phyloP scores from a whole-genome alignment of 2,797 vertebrate species.

The Amniataba percoides region DNA sequence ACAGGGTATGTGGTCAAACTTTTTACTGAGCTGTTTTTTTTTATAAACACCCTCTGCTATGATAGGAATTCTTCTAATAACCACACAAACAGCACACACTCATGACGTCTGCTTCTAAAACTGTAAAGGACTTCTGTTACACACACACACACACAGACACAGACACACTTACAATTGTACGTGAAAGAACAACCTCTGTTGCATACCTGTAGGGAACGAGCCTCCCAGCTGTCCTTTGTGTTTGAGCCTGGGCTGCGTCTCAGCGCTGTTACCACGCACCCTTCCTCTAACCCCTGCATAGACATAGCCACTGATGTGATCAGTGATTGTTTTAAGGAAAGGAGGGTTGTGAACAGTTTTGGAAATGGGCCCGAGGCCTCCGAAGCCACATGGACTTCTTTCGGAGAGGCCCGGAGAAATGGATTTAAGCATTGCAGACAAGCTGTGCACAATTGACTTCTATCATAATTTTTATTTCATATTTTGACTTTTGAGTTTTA shows the following conservation, averaged over 20 bases:
- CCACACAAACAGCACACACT: slow-evolving; percentile 46
- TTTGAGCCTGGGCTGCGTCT: slow-evolving; percentile 59
- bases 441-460: slow-evolving; percentile 88
- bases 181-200: slow-evolving; percentile 61
- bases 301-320: slow-evolving; percentile 56
- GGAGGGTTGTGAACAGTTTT: slow-evolving; percentile 38
- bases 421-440: slow-evolving; percentile 68
- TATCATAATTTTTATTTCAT: slow-evolving; percentile 83
- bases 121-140: slow-evolving; percentile 71
- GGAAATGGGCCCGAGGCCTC: slow-evolving; percentile 36
- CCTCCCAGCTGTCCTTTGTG: slow-evolving; percentile 65
- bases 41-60: slow-evolving; percentile 53
- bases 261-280: slow-evolving; percentile 44
- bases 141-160: slow-evolving; percentile 31
- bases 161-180: slow-evolving; percentile 36
- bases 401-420: slow-evolving; percentile 46
- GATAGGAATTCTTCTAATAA: slow-evolving; percentile 59
- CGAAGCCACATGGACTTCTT: slow-evolving; percentile 57
- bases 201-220: slow-evolving; percentile 64
- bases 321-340: slow-evolving; percentile 44
- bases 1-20: slow-evolving; percentile 62
- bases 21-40: slow-evolving; percentile 50
- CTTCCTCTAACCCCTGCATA: slow-evolving; percentile 47
- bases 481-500: slow-evolving; percentile 91
- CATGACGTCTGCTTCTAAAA: slow-evolving; percentile 45